Evolutionary conservation across 2,797 vertebrate species (phyloP).

Genomic region (Intellagama lesueurii): DNA sequence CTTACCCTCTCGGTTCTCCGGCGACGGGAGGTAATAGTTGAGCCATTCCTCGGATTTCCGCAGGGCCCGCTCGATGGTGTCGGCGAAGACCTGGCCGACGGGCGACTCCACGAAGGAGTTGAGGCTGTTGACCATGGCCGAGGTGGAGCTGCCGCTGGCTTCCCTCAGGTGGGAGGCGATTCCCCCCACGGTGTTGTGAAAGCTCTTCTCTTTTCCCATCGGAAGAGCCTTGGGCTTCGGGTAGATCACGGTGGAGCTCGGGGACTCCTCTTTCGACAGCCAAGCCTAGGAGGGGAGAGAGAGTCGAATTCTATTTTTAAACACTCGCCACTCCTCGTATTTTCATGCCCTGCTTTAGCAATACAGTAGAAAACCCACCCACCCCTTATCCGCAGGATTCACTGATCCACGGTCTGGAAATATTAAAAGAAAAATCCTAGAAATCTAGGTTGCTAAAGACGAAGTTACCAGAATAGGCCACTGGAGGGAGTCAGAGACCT

Average conservation of each 20-base stretch:
- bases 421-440: no score
- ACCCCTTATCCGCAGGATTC: no score
- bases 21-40: constrained; percentile 87
- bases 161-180: constrained; percentile 56
- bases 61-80: constrained; percentile 83
- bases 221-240: constrained; percentile 59
- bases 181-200: neutral
- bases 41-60: constrained; percentile 86
- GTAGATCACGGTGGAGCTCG: neutral
- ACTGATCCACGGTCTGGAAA: no score
- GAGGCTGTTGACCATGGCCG: constrained; percentile 71
- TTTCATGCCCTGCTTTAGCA: no score
- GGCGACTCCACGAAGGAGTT: constrained; percentile 43
- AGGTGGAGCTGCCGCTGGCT: constrained; percentile 73
- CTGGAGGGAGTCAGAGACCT: no score
- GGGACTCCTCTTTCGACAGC: constrained; percentile 34
- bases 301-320: no score
- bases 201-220: neutral
- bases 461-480: no score
- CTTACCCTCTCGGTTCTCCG: constrained; percentile 87
- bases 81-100: constrained; percentile 73
- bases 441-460: no score
- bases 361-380: no score
- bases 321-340: no score
- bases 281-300: constrained; percentile 32